Percentiles rank a stretch among this genome's conserved stretches.
These are phyloP conservation scores for Dinocampus coccinellae DNA, from an alignment of 2,888 invertebrate species.

Conservation along the genomic window DNA sequence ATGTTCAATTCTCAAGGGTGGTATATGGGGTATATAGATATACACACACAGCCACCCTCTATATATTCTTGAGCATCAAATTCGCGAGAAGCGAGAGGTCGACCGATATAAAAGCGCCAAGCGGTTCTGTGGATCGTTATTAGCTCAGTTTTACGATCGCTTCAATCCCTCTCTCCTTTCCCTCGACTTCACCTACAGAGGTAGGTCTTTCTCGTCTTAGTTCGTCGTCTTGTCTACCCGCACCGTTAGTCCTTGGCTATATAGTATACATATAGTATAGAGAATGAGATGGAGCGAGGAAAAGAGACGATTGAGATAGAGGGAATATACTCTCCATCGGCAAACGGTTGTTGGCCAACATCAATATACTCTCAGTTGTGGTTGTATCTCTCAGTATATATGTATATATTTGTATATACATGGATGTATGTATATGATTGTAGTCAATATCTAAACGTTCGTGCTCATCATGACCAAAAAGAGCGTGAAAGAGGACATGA, in stretches of 20 bases:
- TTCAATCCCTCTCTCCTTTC: conserved; percentile 22
- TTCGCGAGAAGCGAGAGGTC: conserved; percentile 32
- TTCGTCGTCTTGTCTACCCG: conserved; percentile 19
- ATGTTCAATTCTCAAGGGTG: conserved; percentile 8
- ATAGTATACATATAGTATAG: conserved; percentile 15
- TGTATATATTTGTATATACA: not conserved
- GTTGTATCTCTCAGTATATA: not conserved
- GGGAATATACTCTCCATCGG: conserved; percentile 16
- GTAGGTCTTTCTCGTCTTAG: not conserved
- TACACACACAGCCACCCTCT: not conserved
- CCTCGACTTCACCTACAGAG: conserved; percentile 7
- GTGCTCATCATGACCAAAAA: conserved; percentile 3
- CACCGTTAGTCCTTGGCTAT: conserved; percentile 30
- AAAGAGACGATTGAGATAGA: conserved; percentile 28
- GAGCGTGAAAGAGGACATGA: not conserved
- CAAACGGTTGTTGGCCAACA: conserved; percentile 23
- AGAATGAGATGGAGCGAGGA: conserved; percentile 24
- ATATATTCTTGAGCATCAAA: conserved; percentile 11
- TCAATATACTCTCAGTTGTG: conserved; percentile 1
- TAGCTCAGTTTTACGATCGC: conserved; percentile 39
- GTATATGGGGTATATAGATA: not conserved
- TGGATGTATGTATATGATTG: too few species aligned
- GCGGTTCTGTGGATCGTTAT: conserved; percentile 32
- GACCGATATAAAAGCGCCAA: conserved; percentile 34
- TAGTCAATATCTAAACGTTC: not conserved